Evolutionary conservation across 2,113 vertebrate genomes (phyloP).

Genomic region (Sylvietta virens): DNA sequence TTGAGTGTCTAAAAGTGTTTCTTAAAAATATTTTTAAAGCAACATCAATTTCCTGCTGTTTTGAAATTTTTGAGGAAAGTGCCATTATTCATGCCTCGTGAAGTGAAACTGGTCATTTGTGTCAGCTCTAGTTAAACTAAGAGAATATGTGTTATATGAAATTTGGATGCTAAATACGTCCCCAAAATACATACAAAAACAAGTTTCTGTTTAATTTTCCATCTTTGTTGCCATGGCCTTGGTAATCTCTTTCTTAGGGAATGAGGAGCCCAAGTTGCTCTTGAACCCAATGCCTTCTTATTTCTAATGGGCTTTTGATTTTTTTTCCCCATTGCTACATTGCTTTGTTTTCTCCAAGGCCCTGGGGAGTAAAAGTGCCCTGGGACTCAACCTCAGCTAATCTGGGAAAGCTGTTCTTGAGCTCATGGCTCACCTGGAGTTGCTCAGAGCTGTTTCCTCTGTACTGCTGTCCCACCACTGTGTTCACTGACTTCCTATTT

Average conservation of each 20-base stretch:
- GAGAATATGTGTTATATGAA: neutral
- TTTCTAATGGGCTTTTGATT: neutral
- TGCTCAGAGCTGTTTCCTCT: neutral
- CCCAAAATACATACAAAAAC: neutral
- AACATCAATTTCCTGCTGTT: conserved; percentile 24
- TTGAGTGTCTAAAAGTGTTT: conserved; percentile 20
- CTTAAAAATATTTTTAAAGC: neutral
- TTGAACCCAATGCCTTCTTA: neutral
- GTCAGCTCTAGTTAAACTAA: neutral
- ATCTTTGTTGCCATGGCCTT: neutral
- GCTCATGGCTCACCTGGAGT: neutral
- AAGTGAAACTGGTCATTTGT: conserved; percentile 20
- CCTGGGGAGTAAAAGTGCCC: neutral
- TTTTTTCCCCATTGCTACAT: neutral
- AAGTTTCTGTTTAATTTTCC: neutral
- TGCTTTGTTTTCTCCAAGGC: neutral
- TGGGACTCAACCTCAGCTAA: neutral
- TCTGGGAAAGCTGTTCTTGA: neutral
- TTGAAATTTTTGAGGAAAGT: neutral
- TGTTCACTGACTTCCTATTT: neutral
- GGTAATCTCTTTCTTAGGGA: neutral
- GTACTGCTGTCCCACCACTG: neutral
- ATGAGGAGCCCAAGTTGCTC: neutral
- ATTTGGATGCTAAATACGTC: neutral
- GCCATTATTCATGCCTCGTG: neutral